These are phyloP conservation scores for Percopsis transmontana DNA, from an alignment of 2,113 vertebrate species.

Conservation along the genomic window DNA sequence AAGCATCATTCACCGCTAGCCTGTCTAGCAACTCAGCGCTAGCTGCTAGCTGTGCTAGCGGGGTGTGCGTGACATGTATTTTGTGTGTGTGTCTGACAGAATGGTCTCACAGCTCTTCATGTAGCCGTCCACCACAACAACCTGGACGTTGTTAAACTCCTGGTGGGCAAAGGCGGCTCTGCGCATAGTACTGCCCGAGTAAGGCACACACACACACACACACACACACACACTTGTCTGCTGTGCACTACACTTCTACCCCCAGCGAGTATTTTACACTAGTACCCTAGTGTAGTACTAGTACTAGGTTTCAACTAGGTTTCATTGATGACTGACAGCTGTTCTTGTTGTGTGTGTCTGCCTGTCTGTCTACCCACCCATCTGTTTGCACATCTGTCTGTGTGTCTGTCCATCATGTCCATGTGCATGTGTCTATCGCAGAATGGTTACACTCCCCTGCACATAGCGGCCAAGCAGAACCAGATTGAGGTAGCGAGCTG, in stretches of 20 bases:
- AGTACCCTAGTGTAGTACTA: not conserved
- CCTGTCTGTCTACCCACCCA: not conserved
- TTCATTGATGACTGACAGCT: not conserved
- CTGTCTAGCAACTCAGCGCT: constrained; percentile 9
- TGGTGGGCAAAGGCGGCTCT: constrained; percentile 91
- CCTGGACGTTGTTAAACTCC: constrained; percentile 91
- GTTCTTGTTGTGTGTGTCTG: not conserved
- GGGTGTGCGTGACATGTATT: constrained; percentile 40
- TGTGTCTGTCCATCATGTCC: not conserved
- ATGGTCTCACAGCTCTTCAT: constrained; percentile 96
- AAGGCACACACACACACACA: constrained; percentile 61
- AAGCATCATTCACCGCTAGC: too few species aligned
- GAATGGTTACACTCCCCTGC: constrained; percentile 95
- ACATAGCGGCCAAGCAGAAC: constrained; percentile 96
- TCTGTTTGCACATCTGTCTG: not conserved
- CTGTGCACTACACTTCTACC: too few species aligned
- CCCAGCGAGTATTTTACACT: not conserved
- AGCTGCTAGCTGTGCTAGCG: not conserved
- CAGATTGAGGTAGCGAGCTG: constrained; percentile 91
- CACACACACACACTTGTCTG: constrained; percentile 34
- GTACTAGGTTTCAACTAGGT: not conserved
- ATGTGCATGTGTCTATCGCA: constrained; percentile 55
- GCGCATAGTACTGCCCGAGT: constrained; percentile 92
- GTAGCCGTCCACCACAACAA: constrained; percentile 98
- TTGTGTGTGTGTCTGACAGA: constrained; percentile 83